Percentiles rank a stretch among this genome's conserved stretches.
Evolutionary conservation across 2,113 vertebrate species (phyloP).

Genomic region (Emydura subglobosa): DNA sequence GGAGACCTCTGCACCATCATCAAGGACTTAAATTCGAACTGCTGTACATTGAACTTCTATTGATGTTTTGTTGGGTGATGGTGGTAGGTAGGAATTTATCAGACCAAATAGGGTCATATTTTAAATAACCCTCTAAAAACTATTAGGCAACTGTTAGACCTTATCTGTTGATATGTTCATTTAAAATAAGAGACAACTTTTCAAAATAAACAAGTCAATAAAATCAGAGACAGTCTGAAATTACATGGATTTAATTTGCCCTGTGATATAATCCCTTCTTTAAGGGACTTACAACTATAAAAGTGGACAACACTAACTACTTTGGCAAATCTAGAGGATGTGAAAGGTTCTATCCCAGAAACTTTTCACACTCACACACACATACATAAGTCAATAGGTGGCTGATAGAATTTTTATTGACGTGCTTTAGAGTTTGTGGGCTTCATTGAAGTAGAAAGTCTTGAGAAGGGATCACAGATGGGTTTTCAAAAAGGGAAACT

Average conservation of each 20-base stretch:
- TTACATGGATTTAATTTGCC: neutral
- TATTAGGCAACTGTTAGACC: neutral
- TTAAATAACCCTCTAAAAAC: neutral
- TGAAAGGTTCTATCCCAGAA: neutral
- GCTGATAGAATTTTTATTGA: neutral
- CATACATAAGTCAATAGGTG: neutral
- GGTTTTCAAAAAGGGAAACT: neutral
- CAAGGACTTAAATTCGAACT: neutral
- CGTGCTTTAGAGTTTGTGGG: neutral
- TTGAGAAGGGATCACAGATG: neutral
- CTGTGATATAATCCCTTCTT: neutral
- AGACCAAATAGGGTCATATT: neutral
- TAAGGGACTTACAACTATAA: neutral
- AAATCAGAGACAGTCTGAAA: neutral
- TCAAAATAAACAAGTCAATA: neutral
- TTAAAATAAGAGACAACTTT: neutral
- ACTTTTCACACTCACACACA: neutral
- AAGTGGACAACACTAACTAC: neutral
- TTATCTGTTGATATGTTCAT: neutral
- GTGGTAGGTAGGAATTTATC: neutral
- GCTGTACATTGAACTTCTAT: neutral
- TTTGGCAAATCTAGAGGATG: neutral
- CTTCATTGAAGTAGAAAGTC: neutral
- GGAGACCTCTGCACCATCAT: neutral
- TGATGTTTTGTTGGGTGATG: neutral